Evolutionary conservation across 2,888 invertebrate genomes (phyloP).

Genomic region (Eristalinus aeneus): DNA sequence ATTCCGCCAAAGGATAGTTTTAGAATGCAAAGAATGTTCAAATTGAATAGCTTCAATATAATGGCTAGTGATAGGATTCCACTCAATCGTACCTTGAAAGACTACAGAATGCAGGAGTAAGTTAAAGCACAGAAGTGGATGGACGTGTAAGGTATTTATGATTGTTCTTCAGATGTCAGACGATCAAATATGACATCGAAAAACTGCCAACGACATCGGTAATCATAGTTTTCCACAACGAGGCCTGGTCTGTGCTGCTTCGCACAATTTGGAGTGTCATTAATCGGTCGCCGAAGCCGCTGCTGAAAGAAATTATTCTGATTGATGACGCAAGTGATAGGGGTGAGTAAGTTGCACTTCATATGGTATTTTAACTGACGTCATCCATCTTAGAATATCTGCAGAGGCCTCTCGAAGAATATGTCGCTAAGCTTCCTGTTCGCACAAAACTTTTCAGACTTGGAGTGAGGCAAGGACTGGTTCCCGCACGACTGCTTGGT

Average conservation of each 20-base stretch:
- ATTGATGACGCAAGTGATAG: conserved; percentile 95
- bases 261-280: conserved; percentile 97
- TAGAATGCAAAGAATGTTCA: conserved; percentile 89
- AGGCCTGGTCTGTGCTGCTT: conserved; percentile 98
- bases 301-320: conserved; percentile 92
- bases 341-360: conserved; percentile 81
- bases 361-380: not conserved
- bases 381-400: conserved; percentile 82
- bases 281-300: conserved; percentile 88
- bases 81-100: conserved; percentile 90
- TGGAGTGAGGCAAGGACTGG: conserved; percentile 87
- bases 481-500: conserved; percentile 91
- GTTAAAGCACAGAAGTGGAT: not conserved
- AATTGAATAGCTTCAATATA: conserved; percentile 93
- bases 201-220: conserved; percentile 92
- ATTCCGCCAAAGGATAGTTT: conserved; percentile 88
- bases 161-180: conserved; percentile 83
- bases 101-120: conserved; percentile 91
- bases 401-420: conserved; percentile 85
- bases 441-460: conserved; percentile 86
- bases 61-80: conserved; percentile 94
- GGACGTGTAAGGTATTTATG: not conserved
- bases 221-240: conserved; percentile 99
- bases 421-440: conserved; percentile 84
- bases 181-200: conserved; percentile 81